phyloP scores from a whole-genome alignment of 2,797 vertebrate genomes.

The Graptemys geographica region DNA sequence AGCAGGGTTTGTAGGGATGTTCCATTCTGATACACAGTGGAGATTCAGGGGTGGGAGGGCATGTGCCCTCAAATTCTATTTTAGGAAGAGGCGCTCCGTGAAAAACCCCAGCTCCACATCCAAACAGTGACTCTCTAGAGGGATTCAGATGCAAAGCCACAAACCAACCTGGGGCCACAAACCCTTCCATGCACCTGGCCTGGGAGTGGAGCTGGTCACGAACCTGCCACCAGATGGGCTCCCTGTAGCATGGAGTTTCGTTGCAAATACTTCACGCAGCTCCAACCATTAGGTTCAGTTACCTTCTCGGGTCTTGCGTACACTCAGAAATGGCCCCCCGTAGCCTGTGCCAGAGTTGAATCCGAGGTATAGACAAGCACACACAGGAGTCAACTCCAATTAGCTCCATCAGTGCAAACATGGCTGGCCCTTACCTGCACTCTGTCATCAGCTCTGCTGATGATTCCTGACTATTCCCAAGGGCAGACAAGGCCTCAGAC shows the following conservation, averaged over 20 bases:
- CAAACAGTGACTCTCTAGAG: background rate
- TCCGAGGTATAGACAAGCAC: background rate
- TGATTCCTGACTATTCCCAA: background rate
- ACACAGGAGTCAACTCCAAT: background rate
- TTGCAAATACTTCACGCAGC: background rate
- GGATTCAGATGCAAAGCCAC: background rate
- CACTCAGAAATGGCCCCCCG: background rate
- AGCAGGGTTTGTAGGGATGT: too few species aligned
- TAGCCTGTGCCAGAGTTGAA: background rate
- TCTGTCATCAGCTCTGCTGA: background rate
- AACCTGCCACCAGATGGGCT: background rate
- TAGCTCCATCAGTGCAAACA: background rate
- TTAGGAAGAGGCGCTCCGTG: background rate
- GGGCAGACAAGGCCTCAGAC: background rate
- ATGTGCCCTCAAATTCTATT: background rate
- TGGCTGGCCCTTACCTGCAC: background rate
- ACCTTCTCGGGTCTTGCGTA: background rate
- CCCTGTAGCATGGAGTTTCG: background rate
- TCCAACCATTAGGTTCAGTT: background rate
- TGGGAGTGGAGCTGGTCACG: background rate
- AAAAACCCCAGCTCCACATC: background rate
- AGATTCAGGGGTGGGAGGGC: background rate
- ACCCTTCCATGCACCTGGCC: background rate
- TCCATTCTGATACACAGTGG: too few species aligned
- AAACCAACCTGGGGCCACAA: background rate